These are phyloP conservation scores for Teleiodes luculella DNA, from an alignment of 2,888 invertebrate species.

Conservation along the genomic window DNA sequence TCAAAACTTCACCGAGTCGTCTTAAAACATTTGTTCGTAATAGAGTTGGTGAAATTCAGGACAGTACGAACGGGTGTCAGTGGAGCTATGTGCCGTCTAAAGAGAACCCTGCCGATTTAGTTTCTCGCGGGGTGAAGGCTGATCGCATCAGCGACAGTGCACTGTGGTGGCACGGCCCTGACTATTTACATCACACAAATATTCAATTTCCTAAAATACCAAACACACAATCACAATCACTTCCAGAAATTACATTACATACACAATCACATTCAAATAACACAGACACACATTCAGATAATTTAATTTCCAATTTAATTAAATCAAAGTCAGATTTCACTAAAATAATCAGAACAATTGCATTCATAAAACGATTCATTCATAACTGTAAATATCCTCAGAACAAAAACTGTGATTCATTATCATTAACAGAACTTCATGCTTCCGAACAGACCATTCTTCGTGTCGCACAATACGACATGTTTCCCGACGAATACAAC, in stretches of 20 bases:
- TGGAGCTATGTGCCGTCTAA: constrained; percentile 30
- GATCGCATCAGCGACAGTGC: constrained; percentile 14
- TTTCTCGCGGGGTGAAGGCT: constrained; percentile 27
- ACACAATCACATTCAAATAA: no score
- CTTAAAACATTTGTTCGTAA: constrained; percentile 28
- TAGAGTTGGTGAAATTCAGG: constrained; percentile 30
- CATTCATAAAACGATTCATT: no score
- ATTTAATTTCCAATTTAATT: constrained; percentile 10
- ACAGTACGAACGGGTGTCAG: constrained; percentile 19
- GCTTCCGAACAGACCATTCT: no score
- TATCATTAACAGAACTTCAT: no score
- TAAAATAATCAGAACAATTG: no score
- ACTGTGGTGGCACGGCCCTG: constrained; percentile 30
- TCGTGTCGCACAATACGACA: constrained; percentile 13
- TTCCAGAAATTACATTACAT: neutral
- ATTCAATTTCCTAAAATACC: constrained; percentile 6
- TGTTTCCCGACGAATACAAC: constrained; percentile 14
- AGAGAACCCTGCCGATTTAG: constrained; percentile 30
- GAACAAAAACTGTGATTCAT: no score
- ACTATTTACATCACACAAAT: constrained; percentile 12
- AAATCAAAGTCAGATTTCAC: constrained; percentile 6
- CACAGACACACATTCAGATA: no score
- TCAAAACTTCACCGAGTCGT: constrained; percentile 16
- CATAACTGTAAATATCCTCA: constrained; percentile 14
- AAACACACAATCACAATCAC: neutral